Evolutionary conservation across 1,140 invertebrate genomes (phyloP).

Genomic region (Brachystomella parvula): DNA sequence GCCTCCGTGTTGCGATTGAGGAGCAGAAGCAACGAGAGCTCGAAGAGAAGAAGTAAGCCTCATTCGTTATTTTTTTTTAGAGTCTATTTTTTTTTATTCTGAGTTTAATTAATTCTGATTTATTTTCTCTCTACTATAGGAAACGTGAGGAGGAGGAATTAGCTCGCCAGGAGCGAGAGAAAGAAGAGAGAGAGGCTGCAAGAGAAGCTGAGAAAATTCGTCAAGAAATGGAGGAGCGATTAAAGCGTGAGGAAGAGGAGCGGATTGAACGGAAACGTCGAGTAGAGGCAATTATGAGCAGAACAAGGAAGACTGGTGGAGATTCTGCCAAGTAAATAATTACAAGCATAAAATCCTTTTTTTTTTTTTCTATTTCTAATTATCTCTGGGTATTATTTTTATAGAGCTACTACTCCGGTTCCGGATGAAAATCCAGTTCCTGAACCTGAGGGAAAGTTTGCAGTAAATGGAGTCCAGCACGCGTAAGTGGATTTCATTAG

Average conservation of each 20-base stretch:
- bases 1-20: slow-evolving; percentile 41
- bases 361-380: background rate
- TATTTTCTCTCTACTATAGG: slow-evolving; percentile 42
- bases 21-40: slow-evolving; percentile 40
- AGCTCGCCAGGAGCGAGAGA: slow-evolving; percentile 39
- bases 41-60: slow-evolving; percentile 39
- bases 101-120: background rate
- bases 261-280: slow-evolving; percentile 64
- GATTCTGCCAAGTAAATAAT: slow-evolving; percentile 41
- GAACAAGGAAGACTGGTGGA: slow-evolving; percentile 57
- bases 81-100: background rate
- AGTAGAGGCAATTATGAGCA: slow-evolving; percentile 73
- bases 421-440: background rate
- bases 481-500: background rate
- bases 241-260: slow-evolving; percentile 71
- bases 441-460: background rate
- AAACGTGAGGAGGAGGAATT: slow-evolving; percentile 42
- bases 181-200: slow-evolving; percentile 38
- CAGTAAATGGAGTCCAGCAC: background rate
- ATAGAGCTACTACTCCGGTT: slow-evolving; percentile 1
- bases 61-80: slow-evolving; percentile 25
- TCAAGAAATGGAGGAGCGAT: slow-evolving; percentile 61
- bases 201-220: slow-evolving; percentile 44
- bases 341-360: background rate
- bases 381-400: background rate